phyloP scores from a whole-genome alignment of 1,140 invertebrate species.

The Spodoptera frugiperda region DNA sequence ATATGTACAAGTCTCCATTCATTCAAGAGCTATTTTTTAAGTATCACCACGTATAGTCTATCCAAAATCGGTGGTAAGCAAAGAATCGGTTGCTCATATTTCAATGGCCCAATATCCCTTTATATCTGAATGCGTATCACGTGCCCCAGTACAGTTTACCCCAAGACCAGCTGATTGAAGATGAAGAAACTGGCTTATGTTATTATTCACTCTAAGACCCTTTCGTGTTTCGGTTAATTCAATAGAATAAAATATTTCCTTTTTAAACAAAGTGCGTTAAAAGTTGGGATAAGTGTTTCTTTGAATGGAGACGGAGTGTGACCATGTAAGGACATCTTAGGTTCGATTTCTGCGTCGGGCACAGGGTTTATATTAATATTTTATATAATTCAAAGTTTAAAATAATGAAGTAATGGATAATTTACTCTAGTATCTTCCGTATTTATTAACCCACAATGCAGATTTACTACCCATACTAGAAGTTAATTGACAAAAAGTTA shows the following conservation, averaged over 20 bases:
- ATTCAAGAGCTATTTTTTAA: background rate
- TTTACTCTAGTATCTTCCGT: too few species aligned
- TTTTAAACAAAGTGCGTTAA: too few species aligned
- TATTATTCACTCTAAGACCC: slow-evolving; percentile 34
- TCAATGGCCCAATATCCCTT: slow-evolving; percentile 33
- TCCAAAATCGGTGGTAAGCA: background rate
- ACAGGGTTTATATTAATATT: too few species aligned
- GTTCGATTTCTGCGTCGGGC: background rate
- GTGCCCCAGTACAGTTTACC: slow-evolving; percentile 37
- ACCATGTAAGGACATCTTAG: background rate
- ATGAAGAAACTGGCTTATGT: slow-evolving; percentile 42
- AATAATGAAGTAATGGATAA: too few species aligned
- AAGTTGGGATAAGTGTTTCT: too few species aligned
- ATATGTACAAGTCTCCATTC: too few species aligned
- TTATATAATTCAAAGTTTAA: too few species aligned
- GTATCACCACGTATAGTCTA: background rate
- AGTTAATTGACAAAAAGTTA: too few species aligned
- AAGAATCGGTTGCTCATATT: slow-evolving; percentile 33
- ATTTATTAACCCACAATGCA: too few species aligned
- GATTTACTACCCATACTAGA: too few species aligned
- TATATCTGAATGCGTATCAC: slow-evolving; percentile 38
- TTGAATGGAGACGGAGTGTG: too few species aligned
- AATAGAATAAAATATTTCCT: slow-evolving; percentile 2
- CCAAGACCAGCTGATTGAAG: slow-evolving; percentile 40
- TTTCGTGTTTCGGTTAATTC: slow-evolving; percentile 42